Base-by-base conservation (phyloP, 2,888 invertebrate genomes). In the Epirrita christyi region DNA sequence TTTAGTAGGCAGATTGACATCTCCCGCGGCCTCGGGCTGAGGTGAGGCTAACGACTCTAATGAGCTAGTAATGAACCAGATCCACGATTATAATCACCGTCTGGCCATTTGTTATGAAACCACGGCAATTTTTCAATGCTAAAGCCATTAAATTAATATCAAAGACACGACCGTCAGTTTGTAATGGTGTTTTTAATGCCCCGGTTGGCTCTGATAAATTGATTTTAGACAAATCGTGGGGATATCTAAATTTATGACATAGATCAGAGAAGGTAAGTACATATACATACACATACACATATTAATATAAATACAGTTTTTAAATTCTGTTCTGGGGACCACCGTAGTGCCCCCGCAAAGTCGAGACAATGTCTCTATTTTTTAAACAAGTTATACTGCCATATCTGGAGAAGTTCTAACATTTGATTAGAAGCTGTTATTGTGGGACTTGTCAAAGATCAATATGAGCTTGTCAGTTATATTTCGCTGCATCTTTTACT, bases 1-100 rank as follows among this genome's bases (percentile, higher is more conserved):
- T 78, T 76, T 71, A 57, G 59, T 59, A 56, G 47, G 64, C 67
- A 73, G 70, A 76, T 79, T 79, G 83, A 81, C 80, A 80, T 75
- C 72, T 71, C 62, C 60, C 65, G 65, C 66, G 52, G 78, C 87
- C 82, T 63, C 72, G 60, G 82, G 86, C 73, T 63, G 61, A n/a
- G n/a, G n/a, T n/a, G 21, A 65, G 65, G 63, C 76, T 86, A 85
- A 86, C 85, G 83, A 85, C 40, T 43, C 15, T 58, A 59, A 59
- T 59, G 59, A 54, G 78, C 67, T 67, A 66, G 76, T 83, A 83
- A 86, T 85, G 79, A 86, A 76, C 73, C 70, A 71, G 71, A 70
- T 65, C 68, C 76, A 71, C 77, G 79, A 80, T 85, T 83, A 81
- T 79, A 78, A 79, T 79, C 75, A 73, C 64, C 70, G 80, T 74